Base-by-base conservation (phyloP, 2,888 invertebrate genomes). In the Camptogramma bilineatum region DNA sequence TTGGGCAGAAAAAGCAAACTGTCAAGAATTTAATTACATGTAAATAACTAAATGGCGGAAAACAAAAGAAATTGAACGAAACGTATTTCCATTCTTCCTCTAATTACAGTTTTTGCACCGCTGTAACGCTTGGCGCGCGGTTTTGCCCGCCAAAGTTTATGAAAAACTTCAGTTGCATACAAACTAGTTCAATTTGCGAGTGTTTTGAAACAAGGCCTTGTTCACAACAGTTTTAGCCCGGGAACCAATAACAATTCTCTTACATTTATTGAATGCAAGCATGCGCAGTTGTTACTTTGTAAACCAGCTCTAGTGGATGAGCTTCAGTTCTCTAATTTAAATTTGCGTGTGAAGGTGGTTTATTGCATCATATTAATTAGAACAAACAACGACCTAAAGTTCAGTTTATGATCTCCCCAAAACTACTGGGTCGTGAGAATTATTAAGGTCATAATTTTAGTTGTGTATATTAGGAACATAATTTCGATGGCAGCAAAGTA, bases 91-190 rank as follows among this genome's bases (percentile, higher is more conserved):
- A 84, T 85, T 86, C 80, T 84, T 81, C 73, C 82, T 83, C 83
- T 86, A 86, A 87, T 88, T 87, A 85, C 82, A 84, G 72, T 87
- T 87, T 87, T 87, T 86, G 80, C 82, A 71, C 69, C 71, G 73
- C 68, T 64, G 78, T 77, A 74, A 72, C 81, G 78, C 75, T 78
- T 75, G 79, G 78, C 81, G 78, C 81, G 78, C 77, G 81, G 82
- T 80, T 81, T 75, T 81, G 74, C 77, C 64, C 73, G 74, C 70
- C 77, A 79, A 81, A 80, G 81, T 86, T 87, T 86, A 85, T 87
- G 84, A 87, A 86, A 87, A 86, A 84, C 86, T 84, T 84, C 80
- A 78, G 78, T 80, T 80, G 84, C 86, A 85, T 86, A 83, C 86
- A 82, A 86, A 87, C 80, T 82, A 84, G 84, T 83, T 85, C 77